Percentiles rank a stretch among this genome's conserved stretches.
These are phyloP conservation scores for Caenorhabditis tropicalis DNA, from an alignment of 1,140 invertebrate genomes.

Conservation along the genomic window DNA sequence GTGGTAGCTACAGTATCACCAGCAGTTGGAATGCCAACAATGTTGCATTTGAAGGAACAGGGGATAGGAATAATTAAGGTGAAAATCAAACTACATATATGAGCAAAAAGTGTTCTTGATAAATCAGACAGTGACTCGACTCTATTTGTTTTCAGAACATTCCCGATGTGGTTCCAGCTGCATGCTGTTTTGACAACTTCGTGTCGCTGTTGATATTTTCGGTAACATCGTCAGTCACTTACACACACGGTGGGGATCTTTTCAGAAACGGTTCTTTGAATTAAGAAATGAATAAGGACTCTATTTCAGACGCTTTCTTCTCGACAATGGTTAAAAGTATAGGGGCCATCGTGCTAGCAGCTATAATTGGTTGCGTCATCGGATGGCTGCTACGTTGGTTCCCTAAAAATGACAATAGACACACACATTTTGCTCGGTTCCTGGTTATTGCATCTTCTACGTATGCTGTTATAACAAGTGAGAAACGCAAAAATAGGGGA, in stretches of 20 bases:
- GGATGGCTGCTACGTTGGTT: conserved; percentile 25
- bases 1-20: conserved; percentile 90
- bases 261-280: neutral
- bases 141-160: conserved; percentile 30
- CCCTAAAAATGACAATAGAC: conserved; percentile 23
- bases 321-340: neutral
- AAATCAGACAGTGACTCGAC: neutral
- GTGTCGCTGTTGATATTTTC: conserved; percentile 25
- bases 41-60: conserved; percentile 82
- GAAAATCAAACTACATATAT: neutral
- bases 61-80: conserved; percentile 81
- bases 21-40: conserved; percentile 90
- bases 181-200: conserved; percentile 35
- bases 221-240: conserved; percentile 7
- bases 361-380: conserved; percentile 24
- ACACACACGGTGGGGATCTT: neutral
- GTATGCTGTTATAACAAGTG: conserved; percentile 30
- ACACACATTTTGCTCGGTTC: conserved; percentile 23
- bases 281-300: neutral
- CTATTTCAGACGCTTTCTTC: conserved; percentile 15
- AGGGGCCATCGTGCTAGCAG: conserved; percentile 13
- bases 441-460: conserved; percentile 7
- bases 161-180: conserved; percentile 18
- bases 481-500: neutral
- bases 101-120: too few relatives aligned